Evolutionary conservation across 2,113 vertebrate species (phyloP).

Genomic region (Felis chaus): DNA sequence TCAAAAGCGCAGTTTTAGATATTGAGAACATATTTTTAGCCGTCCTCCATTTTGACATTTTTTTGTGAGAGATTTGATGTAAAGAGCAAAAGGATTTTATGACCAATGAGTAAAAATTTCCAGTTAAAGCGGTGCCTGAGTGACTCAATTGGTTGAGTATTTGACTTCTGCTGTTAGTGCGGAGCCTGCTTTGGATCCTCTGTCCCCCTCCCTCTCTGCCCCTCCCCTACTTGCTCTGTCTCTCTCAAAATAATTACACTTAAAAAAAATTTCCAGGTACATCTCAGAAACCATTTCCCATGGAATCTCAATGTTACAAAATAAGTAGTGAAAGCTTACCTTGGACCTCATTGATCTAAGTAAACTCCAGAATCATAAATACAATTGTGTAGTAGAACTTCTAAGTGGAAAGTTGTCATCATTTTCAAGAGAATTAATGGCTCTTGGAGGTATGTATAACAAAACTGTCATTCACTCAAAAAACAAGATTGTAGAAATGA

Average conservation of each 20-base stretch:
- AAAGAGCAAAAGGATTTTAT: background rate
- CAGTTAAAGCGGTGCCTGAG: background rate
- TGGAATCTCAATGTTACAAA: background rate
- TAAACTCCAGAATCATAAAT: background rate
- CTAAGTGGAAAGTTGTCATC: background rate
- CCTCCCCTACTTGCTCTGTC: too few species aligned
- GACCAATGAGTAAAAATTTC: background rate
- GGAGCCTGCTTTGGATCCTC: too few species aligned
- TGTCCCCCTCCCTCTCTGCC: too few species aligned
- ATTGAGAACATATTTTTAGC: background rate
- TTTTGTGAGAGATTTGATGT: background rate
- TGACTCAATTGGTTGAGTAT: too few species aligned
- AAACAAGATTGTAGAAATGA: background rate
- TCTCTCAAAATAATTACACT: too few species aligned
- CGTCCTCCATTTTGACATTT: background rate
- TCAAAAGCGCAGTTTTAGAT: constrained; percentile 16
- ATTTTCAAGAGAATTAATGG: background rate
- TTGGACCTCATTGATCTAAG: background rate
- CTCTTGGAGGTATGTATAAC: background rate
- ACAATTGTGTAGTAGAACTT: background rate
- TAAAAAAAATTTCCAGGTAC: background rate
- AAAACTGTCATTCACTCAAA: background rate
- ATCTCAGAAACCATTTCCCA: background rate
- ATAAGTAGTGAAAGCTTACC: background rate
- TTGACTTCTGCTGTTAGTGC: too few species aligned